phyloP scores from a whole-genome alignment of 2,113 vertebrate genomes.

The Siniperca chuatsi region DNA sequence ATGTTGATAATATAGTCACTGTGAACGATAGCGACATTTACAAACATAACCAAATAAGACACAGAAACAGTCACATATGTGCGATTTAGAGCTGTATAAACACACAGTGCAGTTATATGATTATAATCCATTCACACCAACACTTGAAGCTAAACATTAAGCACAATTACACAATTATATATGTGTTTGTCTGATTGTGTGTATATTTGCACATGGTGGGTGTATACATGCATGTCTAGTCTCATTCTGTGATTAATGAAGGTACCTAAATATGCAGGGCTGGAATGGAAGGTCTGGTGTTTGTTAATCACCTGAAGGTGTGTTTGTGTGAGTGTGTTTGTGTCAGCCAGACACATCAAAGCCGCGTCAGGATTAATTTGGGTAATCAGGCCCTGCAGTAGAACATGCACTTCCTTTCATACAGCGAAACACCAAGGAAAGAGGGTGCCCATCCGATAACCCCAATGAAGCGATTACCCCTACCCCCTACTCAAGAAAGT shows the following conservation, averaged over 20 bases:
- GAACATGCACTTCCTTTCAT: conserved; percentile 23
- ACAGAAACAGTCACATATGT: background rate
- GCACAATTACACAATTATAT: conserved; percentile 4
- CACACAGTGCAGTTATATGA: conserved; percentile 2
- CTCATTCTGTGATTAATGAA: conserved; percentile 72
- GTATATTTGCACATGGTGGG: background rate
- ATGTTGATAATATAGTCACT: background rate
- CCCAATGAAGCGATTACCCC: too few species aligned
- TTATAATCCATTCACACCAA: conserved; percentile 13
- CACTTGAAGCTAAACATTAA: background rate
- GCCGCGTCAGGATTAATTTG: conserved; percentile 53
- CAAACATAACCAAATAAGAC: background rate
- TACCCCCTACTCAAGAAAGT: too few species aligned
- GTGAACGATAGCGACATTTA: background rate
- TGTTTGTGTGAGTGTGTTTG: conserved; percentile 23
- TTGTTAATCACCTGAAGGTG: conserved; percentile 72
- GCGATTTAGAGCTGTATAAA: conserved; percentile 31
- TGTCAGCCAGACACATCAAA: conserved; percentile 57
- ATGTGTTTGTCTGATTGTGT: conserved; percentile 18
- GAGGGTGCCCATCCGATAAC: too few species aligned
- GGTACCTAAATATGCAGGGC: conserved; percentile 68
- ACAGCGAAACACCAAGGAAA: too few species aligned
- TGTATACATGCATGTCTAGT: conserved; percentile 33
- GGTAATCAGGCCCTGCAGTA: conserved; percentile 37
- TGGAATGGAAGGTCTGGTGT: conserved; percentile 56